Evolutionary conservation across 2,797 vertebrate species (phyloP), one percentile per base, ranked within the genome.

Genomic region (Rallus crepitans): DNA sequence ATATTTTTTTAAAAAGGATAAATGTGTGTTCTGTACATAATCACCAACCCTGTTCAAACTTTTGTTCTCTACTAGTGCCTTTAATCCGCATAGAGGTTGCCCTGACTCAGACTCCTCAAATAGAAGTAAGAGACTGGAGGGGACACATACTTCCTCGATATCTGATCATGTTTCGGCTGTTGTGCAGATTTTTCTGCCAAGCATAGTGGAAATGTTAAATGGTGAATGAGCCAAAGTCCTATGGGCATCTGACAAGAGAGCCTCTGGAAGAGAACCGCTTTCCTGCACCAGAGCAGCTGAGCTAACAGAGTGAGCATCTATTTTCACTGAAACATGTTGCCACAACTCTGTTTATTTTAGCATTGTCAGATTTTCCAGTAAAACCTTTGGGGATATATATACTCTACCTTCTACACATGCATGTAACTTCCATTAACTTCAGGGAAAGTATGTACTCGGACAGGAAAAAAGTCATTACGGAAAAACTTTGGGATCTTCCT

Each of bases 271-370:
- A 75, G 24, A 77, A 12, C 13, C 0, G 3, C 25, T 83, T 65
- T 87, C 61, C 69, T 79, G 57, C 35, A 69, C 50, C 48, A 30
- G 13, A 81, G 50, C 92, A 94, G 89, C 72, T 95, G 92, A 93
- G 50, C 75, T 95, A 96, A 96, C 72, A 94, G 64, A 83, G 28
- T 6, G 25, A 87, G 48, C 42, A 47, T 81, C 88, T 87, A 45
- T 87, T 93, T 94, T 92, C 72, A 90, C 19, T 42, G 79, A 78
- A 93, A 28, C 25, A 39, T 31, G n/a, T 65, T 96, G 65, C 61
- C 52, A 76, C 42, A 76, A 48, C 28, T 88, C 48, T 91, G 37
- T 61, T 94, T 96, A 69, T 91, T 93, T 91, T 86, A 94, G 47
- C 35, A 73, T 70, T 60, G 35, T 93, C 70, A 91, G 42, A 48